phyloP scores from a whole-genome alignment of 2,113 vertebrate species.

The Egretta garzetta region DNA sequence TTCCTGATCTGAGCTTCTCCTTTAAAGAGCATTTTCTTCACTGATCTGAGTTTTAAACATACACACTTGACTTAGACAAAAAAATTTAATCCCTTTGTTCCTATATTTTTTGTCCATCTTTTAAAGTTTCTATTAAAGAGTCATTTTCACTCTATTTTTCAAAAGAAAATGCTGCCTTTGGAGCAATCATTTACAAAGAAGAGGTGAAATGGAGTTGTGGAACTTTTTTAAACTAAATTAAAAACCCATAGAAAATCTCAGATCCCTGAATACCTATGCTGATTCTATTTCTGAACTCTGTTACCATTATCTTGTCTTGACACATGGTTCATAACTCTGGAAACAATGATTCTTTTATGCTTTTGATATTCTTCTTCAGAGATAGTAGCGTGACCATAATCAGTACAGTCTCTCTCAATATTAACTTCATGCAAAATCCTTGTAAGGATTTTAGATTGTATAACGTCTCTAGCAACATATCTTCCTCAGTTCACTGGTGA shows the following conservation, averaged over 20 bases:
- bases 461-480: not conserved
- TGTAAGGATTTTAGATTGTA: not conserved
- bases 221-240: not conserved
- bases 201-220: not conserved
- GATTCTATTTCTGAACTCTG: not conserved
- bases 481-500: not conserved
- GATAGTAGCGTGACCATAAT: not conserved
- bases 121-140: not conserved
- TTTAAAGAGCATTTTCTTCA: not conserved
- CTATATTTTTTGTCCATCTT: not conserved
- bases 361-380: not conserved
- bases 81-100: rapidly evolving
- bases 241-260: not conserved
- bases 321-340: not conserved
- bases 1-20: not conserved
- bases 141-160: not conserved
- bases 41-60: not conserved
- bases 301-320: not conserved
- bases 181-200: not conserved
- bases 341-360: not conserved
- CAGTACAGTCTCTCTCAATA: not conserved
- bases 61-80: not conserved
- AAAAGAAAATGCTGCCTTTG: not conserved
- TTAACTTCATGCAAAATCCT: not conserved
- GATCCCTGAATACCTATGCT: not conserved